These are phyloP conservation scores for Myotis vivesi DNA, from an alignment of 2,797 vertebrate genomes.

Conservation along the genomic window DNA sequence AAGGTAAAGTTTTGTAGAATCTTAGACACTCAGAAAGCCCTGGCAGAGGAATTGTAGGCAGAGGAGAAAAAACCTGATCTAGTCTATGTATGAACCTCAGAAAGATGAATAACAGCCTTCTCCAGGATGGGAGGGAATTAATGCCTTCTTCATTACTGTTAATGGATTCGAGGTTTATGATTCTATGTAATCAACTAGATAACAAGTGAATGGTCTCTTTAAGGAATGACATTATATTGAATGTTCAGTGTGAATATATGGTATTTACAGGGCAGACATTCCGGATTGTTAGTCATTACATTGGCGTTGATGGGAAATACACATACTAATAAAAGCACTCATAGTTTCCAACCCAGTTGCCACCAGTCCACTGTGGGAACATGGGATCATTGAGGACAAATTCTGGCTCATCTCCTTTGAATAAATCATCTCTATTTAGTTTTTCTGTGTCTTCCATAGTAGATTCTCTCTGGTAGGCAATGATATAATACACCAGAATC, in stretches of 20 bases:
- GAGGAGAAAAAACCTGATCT: background rate
- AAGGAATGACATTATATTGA: background rate
- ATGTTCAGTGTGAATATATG: background rate
- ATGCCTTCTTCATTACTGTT: background rate
- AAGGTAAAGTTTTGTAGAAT: background rate
- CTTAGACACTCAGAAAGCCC: background rate
- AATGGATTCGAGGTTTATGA: background rate
- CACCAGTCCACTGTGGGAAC: background rate
- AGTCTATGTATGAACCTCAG: background rate
- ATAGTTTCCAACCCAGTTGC: background rate
- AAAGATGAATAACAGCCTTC: background rate
- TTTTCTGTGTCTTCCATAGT: background rate
- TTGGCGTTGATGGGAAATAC: background rate
- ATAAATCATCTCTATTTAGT: background rate
- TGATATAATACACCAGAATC: background rate
- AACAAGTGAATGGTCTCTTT: background rate
- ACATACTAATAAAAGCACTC: background rate
- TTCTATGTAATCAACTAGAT: background rate
- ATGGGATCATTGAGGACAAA: background rate
- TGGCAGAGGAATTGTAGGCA: background rate
- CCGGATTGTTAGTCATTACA: background rate
- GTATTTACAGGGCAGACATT: background rate
- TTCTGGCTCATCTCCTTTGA: background rate
- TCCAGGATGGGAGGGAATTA: background rate
- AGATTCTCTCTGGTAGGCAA: background rate